Conservation (phyloP, 2,888 invertebrate species). For the Dicyrtomina minuta region DNA sequence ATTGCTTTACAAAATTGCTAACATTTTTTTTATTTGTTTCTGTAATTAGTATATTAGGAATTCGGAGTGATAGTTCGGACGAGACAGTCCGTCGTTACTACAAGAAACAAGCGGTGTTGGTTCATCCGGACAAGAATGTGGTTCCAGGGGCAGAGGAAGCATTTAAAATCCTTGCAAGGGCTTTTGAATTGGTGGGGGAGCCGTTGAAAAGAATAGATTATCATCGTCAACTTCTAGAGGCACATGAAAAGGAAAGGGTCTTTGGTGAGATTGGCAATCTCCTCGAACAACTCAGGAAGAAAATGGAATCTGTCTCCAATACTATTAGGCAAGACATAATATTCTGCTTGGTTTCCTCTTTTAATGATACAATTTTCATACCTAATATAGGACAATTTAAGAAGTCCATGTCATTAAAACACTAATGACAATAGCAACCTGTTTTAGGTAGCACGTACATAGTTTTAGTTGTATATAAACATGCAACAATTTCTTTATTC, state of each 20-base stretch:
- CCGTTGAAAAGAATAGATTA: conserved; percentile 67
- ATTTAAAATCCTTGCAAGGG: conserved; percentile 91
- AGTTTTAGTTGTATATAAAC: no score
- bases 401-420: no score
- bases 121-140: conserved; percentile 94
- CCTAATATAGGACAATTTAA: neutral
- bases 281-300: conserved; percentile 83
- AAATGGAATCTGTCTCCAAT: conserved; percentile 91
- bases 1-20: neutral
- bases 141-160: conserved; percentile 95
- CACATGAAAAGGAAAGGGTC: conserved; percentile 79
- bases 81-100: conserved; percentile 94
- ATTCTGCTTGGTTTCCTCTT: conserved; percentile 1
- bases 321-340: conserved; percentile 66
- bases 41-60: conserved; percentile 87
- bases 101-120: conserved; percentile 87
- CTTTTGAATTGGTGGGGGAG: conserved; percentile 79
- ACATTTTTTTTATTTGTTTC: no score
- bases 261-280: conserved; percentile 86
- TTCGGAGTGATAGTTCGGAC: conserved; percentile 82
- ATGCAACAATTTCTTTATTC: no score
- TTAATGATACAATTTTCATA: conserved; percentile 7
- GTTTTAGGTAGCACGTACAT: no score
- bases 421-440: no score
- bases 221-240: conserved; percentile 69